Evolutionary conservation across 2,113 vertebrate species (phyloP).

Genomic region (Scalopus aquaticus): DNA sequence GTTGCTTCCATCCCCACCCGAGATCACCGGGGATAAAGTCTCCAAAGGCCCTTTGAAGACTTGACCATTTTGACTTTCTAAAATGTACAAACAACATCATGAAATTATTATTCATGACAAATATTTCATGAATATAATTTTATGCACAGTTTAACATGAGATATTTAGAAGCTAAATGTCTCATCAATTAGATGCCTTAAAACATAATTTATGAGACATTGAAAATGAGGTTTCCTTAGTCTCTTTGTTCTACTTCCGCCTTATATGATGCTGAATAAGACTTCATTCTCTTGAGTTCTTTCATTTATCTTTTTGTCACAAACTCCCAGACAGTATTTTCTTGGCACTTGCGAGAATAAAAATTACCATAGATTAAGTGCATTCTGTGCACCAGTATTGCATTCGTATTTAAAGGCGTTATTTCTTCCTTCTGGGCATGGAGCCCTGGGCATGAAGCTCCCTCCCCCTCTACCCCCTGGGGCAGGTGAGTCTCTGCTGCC

Average conservation of each 20-base stretch:
- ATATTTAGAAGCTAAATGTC: conserved; percentile 43
- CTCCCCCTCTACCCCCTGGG: too few relatives aligned
- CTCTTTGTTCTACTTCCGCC: neutral
- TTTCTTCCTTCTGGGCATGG: neutral
- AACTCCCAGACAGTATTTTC: neutral
- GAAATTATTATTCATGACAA: conserved; percentile 51
- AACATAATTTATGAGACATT: neutral
- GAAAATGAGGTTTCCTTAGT: neutral
- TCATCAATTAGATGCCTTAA: neutral
- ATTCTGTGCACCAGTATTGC: neutral
- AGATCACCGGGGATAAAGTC: neutral
- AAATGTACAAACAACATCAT: conserved; percentile 2
- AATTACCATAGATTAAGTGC: neutral
- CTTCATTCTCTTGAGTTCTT: neutral
- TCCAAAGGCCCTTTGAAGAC: neutral
- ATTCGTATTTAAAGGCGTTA: neutral
- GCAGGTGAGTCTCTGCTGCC: neutral
- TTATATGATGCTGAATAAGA: neutral
- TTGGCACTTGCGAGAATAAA: neutral
- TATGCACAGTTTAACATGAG: conserved; percentile 45
- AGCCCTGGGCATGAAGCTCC: neutral
- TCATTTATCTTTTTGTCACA: neutral
- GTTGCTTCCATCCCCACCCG: neutral
- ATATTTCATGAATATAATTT: conserved; percentile 50
- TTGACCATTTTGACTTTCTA: neutral